Base-by-base conservation (phyloP, 2,113 vertebrate species). In the Erythrocercus mccallii region DNA sequence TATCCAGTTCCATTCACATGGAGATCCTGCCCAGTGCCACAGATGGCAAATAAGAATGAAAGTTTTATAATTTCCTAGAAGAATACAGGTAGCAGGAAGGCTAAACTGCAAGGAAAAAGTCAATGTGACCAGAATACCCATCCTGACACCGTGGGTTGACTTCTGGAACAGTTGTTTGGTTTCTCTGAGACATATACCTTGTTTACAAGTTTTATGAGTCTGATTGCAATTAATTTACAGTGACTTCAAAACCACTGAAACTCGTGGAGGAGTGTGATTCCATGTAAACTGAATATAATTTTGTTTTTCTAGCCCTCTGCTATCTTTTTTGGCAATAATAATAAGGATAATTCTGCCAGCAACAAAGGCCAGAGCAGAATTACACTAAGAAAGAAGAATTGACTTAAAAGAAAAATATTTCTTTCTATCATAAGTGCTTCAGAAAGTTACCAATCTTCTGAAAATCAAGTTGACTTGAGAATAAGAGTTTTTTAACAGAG, bases 121-220 rank as follows among this genome's bases (percentile, higher is more conserved):
- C 5, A 45, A 1, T 28, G 31, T 60, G 33, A 65, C 27, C 9
- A 69, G 40, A 86, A 80, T 14, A 80, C 25, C 13, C 40, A 47
- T 8, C 31, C 68, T 40, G 9, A 42, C 28, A 22, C 3, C 12
- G 2, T 0, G 0, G 6, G 4, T 1, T 91, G 38, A 47, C 17
- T 68, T 71, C 44, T 65, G 35, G 12, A 72, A 19, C 5, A 51
- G 9, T 8, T 57, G 9, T 8, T 57, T 73, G 15, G 11, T 30
- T 87, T 68, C 12, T 37, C 40, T 53, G 69, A 60, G n/a, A 23
- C 9, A 25, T 27, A 15, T 5, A 61, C 2, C 1, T 0, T 53
- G n/a, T 61, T 94, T 78, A 65, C 8, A 57, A 66, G 18, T 44
- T 84, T 81, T 51, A 56, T 47, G 9, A 78, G 9, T 70, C 12